phyloP scores from a whole-genome alignment of 2,113 vertebrate species.

The Protobothrops mucrosquamatus region DNA sequence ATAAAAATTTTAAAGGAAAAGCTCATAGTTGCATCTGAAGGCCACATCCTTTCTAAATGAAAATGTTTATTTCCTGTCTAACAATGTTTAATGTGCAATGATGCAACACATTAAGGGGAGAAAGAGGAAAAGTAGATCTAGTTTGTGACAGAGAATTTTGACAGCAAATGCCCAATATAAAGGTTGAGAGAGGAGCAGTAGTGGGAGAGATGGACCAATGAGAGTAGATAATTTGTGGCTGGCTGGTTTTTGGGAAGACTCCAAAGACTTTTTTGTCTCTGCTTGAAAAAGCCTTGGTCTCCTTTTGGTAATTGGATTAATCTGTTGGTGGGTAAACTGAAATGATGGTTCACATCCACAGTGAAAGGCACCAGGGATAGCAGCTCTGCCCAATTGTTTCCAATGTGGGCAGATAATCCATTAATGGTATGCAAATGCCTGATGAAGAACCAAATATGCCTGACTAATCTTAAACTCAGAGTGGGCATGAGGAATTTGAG shows the following conservation, averaged over 20 bases:
- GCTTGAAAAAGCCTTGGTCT: background rate
- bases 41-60: background rate
- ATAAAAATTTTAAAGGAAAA: background rate
- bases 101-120: background rate
- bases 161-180: background rate
- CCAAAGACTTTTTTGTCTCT: constrained; percentile 4
- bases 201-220: background rate
- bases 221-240: background rate
- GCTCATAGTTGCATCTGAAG: background rate
- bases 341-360: background rate
- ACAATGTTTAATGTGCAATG: background rate
- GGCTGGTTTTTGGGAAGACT: background rate
- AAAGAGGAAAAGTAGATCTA: background rate
- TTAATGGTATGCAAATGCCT: background rate
- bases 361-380: background rate
- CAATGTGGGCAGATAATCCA: background rate
- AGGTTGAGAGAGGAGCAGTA: background rate
- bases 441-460: background rate
- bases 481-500: background rate
- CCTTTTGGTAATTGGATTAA: constrained; percentile 7
- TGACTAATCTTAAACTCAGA: background rate
- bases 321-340: constrained; percentile 11
- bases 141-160: background rate
- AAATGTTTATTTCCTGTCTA: background rate
- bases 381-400: background rate